phyloP scores from a whole-genome alignment of 2,797 vertebrate genomes.

The Channallabes apus region DNA sequence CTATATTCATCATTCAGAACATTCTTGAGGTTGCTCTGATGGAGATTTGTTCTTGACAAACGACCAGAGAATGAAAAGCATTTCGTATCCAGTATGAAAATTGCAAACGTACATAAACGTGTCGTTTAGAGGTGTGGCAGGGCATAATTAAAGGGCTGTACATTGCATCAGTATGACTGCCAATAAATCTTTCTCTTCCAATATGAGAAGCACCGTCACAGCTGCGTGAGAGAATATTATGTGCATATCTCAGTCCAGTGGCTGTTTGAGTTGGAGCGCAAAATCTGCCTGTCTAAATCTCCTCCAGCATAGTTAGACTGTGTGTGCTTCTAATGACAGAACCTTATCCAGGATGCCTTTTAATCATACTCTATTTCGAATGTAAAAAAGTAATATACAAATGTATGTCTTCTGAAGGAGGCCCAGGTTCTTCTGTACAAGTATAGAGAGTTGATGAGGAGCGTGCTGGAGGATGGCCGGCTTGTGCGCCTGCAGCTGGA shows the following conservation, averaged over 20 bases:
- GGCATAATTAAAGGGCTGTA: conserved; percentile 9
- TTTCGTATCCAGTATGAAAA: background rate
- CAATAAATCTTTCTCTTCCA: background rate
- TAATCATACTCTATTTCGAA: background rate
- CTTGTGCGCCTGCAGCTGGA: conserved; percentile 85
- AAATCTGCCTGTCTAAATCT: background rate
- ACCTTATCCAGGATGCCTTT: background rate
- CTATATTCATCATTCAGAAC: background rate
- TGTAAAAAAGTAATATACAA: background rate
- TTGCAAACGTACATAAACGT: background rate
- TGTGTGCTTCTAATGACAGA: background rate
- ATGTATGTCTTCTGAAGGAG: conserved; percentile 70
- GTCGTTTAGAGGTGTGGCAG: background rate
- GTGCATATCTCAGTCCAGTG: background rate
- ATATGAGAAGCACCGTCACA: background rate
- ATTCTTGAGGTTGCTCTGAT: background rate
- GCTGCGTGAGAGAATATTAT: background rate
- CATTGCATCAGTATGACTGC: background rate
- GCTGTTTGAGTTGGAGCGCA: background rate
- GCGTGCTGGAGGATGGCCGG: conserved; percentile 77
- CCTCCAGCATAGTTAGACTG: background rate
- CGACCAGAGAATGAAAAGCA: background rate
- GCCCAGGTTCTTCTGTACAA: conserved; percentile 72
- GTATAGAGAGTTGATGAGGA: conserved; percentile 79
- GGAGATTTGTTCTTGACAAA: background rate